A percentile compares a stretch with the other conserved stretches of the same genome.
Conservation (phyloP, 1,140 invertebrate genomes). For the Aphaenogaster rudis region DNA sequence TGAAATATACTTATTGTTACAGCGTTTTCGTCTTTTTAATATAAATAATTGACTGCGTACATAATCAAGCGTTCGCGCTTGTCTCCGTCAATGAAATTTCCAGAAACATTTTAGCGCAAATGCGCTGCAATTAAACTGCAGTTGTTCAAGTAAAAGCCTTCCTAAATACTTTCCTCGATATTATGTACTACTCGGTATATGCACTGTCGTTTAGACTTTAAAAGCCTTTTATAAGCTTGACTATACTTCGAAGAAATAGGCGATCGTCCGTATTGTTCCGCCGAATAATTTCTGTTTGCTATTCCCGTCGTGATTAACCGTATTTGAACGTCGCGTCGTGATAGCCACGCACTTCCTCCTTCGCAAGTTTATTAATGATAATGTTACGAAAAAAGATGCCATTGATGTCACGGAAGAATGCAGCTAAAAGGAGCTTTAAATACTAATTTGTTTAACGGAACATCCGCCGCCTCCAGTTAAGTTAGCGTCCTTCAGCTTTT, state of each 20-base stretch:
- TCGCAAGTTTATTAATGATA: conserved; percentile 45
- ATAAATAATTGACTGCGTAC: conserved; percentile 40
- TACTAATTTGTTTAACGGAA: conserved; percentile 41
- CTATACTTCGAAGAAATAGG: not conserved
- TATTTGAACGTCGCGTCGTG: conserved; percentile 3
- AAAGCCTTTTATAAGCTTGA: conserved; percentile 25
- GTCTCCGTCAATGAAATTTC: conserved; percentile 40
- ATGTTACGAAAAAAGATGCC: conserved; percentile 16
- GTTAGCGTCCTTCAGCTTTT: not conserved
- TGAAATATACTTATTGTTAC: conserved; percentile 30
- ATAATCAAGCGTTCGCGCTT: conserved; percentile 36
- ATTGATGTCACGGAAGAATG: conserved; percentile 34
- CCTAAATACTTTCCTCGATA: conserved; percentile 43
- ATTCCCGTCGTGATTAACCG: conserved; percentile 11
- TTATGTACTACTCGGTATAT: not conserved
- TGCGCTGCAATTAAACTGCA: conserved; percentile 29
- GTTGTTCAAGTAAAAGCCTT: conserved; percentile 33
- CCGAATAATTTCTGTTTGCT: conserved; percentile 23
- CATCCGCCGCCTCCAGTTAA: not conserved
- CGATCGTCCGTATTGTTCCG: conserved; percentile 12
- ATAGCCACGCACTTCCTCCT: conserved; percentile 30
- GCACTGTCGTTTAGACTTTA: conserved; percentile 30
- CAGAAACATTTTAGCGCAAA: conserved; percentile 46
- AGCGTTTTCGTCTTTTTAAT: conserved; percentile 31
- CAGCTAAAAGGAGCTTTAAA: conserved; percentile 30